phyloP scores from a whole-genome alignment of 2,113 vertebrate species.

The Benitochromis conjunctus region DNA sequence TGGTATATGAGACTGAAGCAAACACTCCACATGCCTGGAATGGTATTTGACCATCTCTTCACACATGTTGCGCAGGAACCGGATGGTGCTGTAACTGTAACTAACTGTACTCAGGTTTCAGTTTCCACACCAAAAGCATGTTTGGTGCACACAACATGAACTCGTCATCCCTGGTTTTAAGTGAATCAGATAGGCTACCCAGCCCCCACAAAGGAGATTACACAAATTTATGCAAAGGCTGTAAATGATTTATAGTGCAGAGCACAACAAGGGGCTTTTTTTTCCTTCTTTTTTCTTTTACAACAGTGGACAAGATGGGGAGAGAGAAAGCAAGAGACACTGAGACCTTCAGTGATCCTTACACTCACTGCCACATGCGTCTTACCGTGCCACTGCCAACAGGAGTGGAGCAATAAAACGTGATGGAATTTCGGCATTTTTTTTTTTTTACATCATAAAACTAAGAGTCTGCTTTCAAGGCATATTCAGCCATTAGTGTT shows the following conservation, averaged over 20 bases:
- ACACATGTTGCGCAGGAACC: neutral
- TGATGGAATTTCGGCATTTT: neutral
- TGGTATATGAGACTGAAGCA: neutral
- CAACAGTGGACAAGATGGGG: conserved; percentile 45
- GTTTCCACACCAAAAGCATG: neutral
- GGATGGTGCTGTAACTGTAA: conserved; percentile 4
- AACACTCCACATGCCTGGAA: neutral
- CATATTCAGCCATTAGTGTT: neutral
- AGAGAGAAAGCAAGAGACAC: conserved; percentile 3
- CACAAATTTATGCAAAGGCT: conserved; percentile 75
- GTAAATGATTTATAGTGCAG: conserved; percentile 74
- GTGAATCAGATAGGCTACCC: conserved; percentile 55
- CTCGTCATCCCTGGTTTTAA: conserved; percentile 22
- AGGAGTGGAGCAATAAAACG: neutral
- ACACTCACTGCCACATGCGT: neutral
- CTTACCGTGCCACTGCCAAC: neutral
- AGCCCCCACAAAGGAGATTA: conserved; percentile 67
- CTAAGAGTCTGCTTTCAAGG: neutral
- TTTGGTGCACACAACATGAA: neutral
- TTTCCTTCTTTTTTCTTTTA: conserved; percentile 22
- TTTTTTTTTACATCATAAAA: neutral
- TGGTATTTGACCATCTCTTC: neutral
- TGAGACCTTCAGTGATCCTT: conserved; percentile 32
- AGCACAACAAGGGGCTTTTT: conserved; percentile 65
- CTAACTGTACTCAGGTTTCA: conserved; percentile 9